Base-by-base conservation (phyloP, 2,797 vertebrate species). In the Lateolabrax maculatus region DNA sequence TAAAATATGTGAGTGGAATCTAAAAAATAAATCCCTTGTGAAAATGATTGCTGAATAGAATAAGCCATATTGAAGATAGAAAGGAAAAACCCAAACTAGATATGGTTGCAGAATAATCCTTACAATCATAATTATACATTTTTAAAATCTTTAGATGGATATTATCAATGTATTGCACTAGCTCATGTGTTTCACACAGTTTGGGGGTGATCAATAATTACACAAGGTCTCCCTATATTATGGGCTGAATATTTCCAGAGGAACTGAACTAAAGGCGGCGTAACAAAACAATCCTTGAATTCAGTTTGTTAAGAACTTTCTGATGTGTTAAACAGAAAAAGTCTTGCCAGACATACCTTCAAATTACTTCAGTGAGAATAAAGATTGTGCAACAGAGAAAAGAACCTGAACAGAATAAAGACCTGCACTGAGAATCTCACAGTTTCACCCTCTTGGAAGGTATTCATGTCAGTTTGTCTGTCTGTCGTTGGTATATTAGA, bases 401-500 rank as follows among this genome's bases (percentile, higher is more conserved):
- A 63, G 5, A 46, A 57, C 39, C 55, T 61, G 58, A 81, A 52
- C 31, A 53, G 58, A 74, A 71, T 73, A 56, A 68, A 64, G 49
- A 58, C 46, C 21, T 64, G 49, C 16, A 6, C n/a, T 58, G 9
- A 68, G 15, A 46, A 27, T 53, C 64, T 79, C 31, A 51, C 67
- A 41, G 61, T 36, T 56, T 78, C 25, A 56, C 62, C 56, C 46
- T 60, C 43, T 67, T 58, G 37, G 34, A 73, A 57, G 63, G 58
- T 37, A 74, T 72, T 75, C 37, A 9, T 55, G 52, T 79, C 73
- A 61, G n/a, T 80, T 43, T 65, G 44, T 65, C 58, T 39, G 19
- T 67, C 55, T 72, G n/a, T 63, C 43, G 71, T 13, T 27, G 53
- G n/a, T 66, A 34, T 64, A 71, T 74, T 67, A 71, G 23, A 80